A percentile compares a stretch with the other conserved stretches of the same genome.
Conservation (phyloP, 2,888 invertebrate genomes). For the Drosophila anceps region DNA sequence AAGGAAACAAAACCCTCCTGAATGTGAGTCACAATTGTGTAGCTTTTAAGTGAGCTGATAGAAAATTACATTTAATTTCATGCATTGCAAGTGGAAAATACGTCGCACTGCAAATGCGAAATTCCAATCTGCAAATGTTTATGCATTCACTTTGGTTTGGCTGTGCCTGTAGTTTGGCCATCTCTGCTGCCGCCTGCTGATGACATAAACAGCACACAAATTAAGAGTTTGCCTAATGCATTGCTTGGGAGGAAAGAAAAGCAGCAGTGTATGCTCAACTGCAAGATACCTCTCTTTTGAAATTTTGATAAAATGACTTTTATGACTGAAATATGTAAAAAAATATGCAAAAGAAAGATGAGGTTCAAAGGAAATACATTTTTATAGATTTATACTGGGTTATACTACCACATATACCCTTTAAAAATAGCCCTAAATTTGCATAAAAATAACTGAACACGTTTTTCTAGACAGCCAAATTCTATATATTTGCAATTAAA, state of each 20-base stretch:
- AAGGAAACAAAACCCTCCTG: not conserved
- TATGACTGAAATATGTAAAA: not conserved
- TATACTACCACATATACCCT: not conserved
- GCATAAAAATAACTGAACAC: not conserved
- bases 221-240: constrained; percentile 61
- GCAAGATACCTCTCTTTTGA: not conserved
- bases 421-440: not conserved
- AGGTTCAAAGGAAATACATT: not conserved
- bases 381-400: not conserved
- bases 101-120: constrained; percentile 20
- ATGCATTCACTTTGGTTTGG: constrained; percentile 22
- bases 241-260: constrained; percentile 29
- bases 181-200: constrained; percentile 24
- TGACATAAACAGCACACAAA: constrained; percentile 63
- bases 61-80: constrained; percentile 3
- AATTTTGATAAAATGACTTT: not conserved
- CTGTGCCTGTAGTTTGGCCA: not conserved
- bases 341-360: not conserved
- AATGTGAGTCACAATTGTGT: constrained; percentile 18
- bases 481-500: not conserved
- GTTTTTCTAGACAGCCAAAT: not conserved
- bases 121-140: not conserved
- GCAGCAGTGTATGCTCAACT: not conserved
- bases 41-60: not conserved
- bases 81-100: constrained; percentile 1